Evolutionary conservation across 1,140 invertebrate species (phyloP).

Genomic region (Euura saliciscinereae): DNA sequence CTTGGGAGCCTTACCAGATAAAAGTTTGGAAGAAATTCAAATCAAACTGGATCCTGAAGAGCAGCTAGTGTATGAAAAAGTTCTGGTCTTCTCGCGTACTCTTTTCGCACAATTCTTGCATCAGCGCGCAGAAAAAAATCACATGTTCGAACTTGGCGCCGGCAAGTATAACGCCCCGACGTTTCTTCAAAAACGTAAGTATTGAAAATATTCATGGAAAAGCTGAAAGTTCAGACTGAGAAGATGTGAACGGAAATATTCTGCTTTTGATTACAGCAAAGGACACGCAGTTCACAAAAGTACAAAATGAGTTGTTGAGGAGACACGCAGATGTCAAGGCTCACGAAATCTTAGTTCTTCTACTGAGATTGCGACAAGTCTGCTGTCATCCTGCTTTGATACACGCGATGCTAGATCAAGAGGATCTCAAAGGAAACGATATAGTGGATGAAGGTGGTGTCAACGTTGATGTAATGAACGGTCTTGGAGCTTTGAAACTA

Average conservation of each 20-base stretch:
- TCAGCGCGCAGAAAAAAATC: constrained; percentile 73
- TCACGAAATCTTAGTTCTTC: constrained; percentile 79
- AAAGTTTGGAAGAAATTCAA: constrained; percentile 62
- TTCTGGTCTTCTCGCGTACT: constrained; percentile 73
- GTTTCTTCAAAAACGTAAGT: constrained; percentile 17
- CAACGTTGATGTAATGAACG: constrained; percentile 65
- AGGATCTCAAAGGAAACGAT: constrained; percentile 49
- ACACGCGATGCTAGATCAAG: constrained; percentile 68
- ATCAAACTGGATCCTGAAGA: constrained; percentile 74
- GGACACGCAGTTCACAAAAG: constrained; percentile 50
- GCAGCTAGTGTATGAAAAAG: constrained; percentile 78
- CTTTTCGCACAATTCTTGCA: constrained; percentile 78
- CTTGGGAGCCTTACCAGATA: constrained; percentile 70
- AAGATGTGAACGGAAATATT: constrained; percentile 29
- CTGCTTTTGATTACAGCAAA: constrained; percentile 26
- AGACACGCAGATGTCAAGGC: constrained; percentile 65
- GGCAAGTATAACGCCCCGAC: constrained; percentile 37
- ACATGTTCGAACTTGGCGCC: constrained; percentile 37
- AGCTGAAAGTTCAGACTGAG: background rate
- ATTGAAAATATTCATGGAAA: background rate
- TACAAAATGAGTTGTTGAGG: constrained; percentile 46
- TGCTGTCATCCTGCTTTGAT: constrained; percentile 89
- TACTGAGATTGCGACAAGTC: constrained; percentile 85
- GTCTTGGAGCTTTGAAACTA: constrained; percentile 49
- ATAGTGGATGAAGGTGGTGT: constrained; percentile 38